phyloP scores from a whole-genome alignment of 2,888 invertebrate species.

The Sesia bembeciformis region DNA sequence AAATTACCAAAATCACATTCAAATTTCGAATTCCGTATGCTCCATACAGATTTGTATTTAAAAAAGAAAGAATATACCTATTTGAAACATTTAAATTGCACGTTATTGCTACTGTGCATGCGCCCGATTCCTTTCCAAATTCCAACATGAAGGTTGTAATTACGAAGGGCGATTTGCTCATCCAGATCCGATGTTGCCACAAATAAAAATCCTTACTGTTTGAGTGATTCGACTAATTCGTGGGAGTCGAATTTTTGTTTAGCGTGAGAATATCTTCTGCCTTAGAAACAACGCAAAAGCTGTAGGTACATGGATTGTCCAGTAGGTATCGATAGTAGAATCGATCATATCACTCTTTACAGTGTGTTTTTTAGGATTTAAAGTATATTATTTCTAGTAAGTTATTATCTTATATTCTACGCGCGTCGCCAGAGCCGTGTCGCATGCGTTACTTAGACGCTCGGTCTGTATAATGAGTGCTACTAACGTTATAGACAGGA shows the following conservation, averaged over 20 bases:
- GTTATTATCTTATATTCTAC: no score
- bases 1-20: no score
- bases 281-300: no score
- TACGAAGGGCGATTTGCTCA: constrained; percentile 62
- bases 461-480: no score
- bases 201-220: constrained; percentile 50
- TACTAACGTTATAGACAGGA: no score
- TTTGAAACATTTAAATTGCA: constrained; percentile 73
- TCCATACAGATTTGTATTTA: constrained; percentile 13
- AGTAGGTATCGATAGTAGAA: no score
- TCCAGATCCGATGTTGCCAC: constrained; percentile 54
- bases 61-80: constrained; percentile 31
- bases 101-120: constrained; percentile 71
- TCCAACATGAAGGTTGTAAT: constrained; percentile 57
- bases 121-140: constrained; percentile 46
- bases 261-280: constrained; percentile 50
- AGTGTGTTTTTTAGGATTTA: no score
- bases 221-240: constrained; percentile 43
- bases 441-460: no score
- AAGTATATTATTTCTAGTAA: no score
- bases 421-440: no score
- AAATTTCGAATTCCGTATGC: neutral
- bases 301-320: no score
- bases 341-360: no score
- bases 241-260: constrained; percentile 53